Evolutionary conservation across 1,140 invertebrate species (phyloP).

Genomic region (Littorina saxatilis): DNA sequence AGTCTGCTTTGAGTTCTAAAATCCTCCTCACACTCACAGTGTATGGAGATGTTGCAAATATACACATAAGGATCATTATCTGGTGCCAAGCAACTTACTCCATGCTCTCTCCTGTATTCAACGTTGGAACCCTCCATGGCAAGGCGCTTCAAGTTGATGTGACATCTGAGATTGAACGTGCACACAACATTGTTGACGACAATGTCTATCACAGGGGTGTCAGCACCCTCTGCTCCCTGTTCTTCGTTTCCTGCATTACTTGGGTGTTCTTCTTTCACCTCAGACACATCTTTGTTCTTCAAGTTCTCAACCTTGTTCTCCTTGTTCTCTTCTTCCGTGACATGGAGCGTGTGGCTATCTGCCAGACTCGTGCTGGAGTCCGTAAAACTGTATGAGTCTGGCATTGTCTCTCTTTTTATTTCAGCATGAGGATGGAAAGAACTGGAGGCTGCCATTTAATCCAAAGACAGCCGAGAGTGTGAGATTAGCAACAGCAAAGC

Average conservation of each 20-base stretch:
- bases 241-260: not conserved
- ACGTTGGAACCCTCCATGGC: slow-evolving; percentile 95
- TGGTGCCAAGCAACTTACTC: slow-evolving; percentile 83
- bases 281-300: not conserved
- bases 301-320: not conserved
- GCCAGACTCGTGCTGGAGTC: not conserved
- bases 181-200: slow-evolving; percentile 99
- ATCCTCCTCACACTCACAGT: too few relatives aligned
- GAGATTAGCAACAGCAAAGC: too few relatives aligned
- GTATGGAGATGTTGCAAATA: too few relatives aligned
- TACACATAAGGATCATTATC: too few relatives aligned
- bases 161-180: slow-evolving; percentile 97
- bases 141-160: slow-evolving; percentile 96
- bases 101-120: slow-evolving; percentile 95
- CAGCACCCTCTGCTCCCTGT: slow-evolving; percentile 8
- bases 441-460: not conserved
- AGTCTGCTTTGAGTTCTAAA: too few relatives aligned
- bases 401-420: not conserved
- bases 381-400: not conserved
- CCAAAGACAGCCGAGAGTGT: too few relatives aligned
- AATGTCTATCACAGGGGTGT: slow-evolving; percentile 81
- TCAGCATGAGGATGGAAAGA: not conserved
- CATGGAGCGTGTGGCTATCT: not conserved
- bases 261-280: not conserved
- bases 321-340: not conserved